Evolutionary conservation across 2,113 vertebrate species (phyloP).

Genomic region (Dasypus novemcinctus): DNA sequence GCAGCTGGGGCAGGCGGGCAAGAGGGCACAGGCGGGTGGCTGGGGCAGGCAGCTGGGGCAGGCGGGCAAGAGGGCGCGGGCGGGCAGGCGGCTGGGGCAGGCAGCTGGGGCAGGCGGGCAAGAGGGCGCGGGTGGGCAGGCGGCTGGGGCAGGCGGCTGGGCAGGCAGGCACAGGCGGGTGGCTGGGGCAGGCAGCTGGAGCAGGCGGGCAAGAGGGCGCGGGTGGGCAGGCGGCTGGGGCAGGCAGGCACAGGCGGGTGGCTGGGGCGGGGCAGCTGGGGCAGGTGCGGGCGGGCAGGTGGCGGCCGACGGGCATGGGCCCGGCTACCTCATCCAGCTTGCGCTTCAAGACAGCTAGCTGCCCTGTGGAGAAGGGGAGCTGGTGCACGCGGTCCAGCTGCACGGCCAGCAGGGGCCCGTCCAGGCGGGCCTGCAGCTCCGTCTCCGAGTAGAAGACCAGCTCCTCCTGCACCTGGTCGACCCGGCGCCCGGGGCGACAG

Average conservation of each 20-base stretch:
- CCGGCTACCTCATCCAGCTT: slow-evolving; percentile 77
- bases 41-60: no score
- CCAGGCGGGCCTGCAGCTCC: slow-evolving; percentile 76
- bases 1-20: no score
- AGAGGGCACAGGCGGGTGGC: no score
- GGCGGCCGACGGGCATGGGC: accelerated
- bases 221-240: no score
- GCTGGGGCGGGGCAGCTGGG: accelerated
- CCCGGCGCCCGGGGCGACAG: not conserved
- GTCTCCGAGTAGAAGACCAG: slow-evolving; percentile 35
- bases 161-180: no score
- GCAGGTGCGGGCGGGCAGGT: accelerated
- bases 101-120: no score
- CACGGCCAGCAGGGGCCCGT: not conserved
- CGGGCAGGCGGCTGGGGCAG: no score
- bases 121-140: no score
- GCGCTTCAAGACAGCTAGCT: slow-evolving; percentile 74
- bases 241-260: not conserved
- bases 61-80: no score
- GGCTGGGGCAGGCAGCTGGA: no score
- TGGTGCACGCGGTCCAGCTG: slow-evolving; percentile 42
- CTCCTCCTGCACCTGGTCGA: accelerated
- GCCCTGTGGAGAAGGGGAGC: slow-evolving; percentile 75
- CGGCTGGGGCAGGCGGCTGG: no score
- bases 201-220: no score